phyloP scores from a whole-genome alignment of 2,888 invertebrate species.

The Apotomis capreana region DNA sequence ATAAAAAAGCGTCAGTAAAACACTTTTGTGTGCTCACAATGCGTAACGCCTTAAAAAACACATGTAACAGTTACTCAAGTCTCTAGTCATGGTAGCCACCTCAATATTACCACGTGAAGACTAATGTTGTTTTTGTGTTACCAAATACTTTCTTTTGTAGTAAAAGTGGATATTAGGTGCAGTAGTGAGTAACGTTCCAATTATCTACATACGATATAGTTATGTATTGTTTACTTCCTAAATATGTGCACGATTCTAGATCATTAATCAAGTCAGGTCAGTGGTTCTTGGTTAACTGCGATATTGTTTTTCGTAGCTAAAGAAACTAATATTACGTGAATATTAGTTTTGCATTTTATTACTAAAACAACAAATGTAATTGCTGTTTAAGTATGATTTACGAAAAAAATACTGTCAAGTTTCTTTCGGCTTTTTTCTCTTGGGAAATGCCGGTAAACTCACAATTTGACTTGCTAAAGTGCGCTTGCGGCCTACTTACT shows the following conservation, averaged over 20 bases:
- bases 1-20: no score
- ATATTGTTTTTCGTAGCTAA: background rate
- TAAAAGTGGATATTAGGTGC: slow-evolving; percentile 36
- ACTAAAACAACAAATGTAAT: no score
- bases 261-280: background rate
- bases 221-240: slow-evolving; percentile 11
- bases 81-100: background rate
- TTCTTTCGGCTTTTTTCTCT: no score
- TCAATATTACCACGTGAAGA: slow-evolving; percentile 7
- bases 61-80: background rate
- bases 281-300: background rate
- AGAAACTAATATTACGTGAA: no score
- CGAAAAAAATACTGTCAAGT: no score
- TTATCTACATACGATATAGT: background rate
- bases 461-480: no score
- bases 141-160: slow-evolving; percentile 38
- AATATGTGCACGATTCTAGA: slow-evolving; percentile 8
- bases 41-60: background rate
- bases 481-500: no score
- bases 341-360: no score
- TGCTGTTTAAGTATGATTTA: no score
- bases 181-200: slow-evolving; percentile 8
- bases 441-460: no score
- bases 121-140: slow-evolving; percentile 35
- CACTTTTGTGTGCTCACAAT: no score